Percentiles rank a stretch among this genome's conserved stretches.
These are phyloP conservation scores for Fistularia commersonii DNA, from an alignment of 2,797 vertebrate genomes.

Conservation along the genomic window DNA sequence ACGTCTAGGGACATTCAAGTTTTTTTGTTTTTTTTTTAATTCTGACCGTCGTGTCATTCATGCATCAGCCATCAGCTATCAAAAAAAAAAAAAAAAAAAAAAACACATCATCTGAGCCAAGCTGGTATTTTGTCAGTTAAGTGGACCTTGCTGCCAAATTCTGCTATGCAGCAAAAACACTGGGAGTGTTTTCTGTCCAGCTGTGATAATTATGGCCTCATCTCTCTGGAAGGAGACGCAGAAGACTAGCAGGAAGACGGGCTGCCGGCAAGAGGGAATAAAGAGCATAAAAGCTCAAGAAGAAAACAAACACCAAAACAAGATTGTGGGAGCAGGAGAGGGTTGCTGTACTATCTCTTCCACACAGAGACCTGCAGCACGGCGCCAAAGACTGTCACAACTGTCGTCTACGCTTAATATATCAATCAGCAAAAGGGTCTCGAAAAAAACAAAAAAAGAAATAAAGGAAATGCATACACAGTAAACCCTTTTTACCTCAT, in stretches of 20 bases:
- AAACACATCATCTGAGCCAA: slow-evolving; percentile 1
- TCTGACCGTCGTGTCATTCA: neutral
- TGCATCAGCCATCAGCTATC: neutral
- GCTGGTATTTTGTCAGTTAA: slow-evolving; percentile 8
- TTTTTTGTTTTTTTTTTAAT: neutral
- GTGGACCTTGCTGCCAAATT: slow-evolving; percentile 17
- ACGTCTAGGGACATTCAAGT: too few species aligned
- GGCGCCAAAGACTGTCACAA: slow-evolving; percentile 1
- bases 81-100: too few species aligned
- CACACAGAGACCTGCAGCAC: slow-evolving; percentile 17
- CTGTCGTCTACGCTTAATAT: slow-evolving; percentile 23
- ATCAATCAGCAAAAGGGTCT: slow-evolving; percentile 16
- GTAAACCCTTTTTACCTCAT: too few species aligned
- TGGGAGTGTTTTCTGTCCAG: slow-evolving; percentile 19
- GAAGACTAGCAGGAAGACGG: slow-evolving; percentile 17
- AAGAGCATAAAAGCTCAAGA: slow-evolving; percentile 17
- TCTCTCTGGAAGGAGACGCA: slow-evolving; percentile 10
- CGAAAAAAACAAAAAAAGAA: slow-evolving; percentile 9
- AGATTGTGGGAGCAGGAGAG: slow-evolving; percentile 2
- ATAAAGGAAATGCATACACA: slow-evolving; percentile 7
- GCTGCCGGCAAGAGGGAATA: slow-evolving; percentile 6
- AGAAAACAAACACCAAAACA: slow-evolving; percentile 15
- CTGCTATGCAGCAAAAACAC: slow-evolving; percentile 14
- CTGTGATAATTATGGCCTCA: slow-evolving; percentile 29
- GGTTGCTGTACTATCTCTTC: slow-evolving; percentile 21